A percentile compares a stretch with the other conserved stretches of the same genome.
Evolutionary conservation across 1,140 invertebrate genomes (phyloP).

Genomic region (Apis dorsata): DNA sequence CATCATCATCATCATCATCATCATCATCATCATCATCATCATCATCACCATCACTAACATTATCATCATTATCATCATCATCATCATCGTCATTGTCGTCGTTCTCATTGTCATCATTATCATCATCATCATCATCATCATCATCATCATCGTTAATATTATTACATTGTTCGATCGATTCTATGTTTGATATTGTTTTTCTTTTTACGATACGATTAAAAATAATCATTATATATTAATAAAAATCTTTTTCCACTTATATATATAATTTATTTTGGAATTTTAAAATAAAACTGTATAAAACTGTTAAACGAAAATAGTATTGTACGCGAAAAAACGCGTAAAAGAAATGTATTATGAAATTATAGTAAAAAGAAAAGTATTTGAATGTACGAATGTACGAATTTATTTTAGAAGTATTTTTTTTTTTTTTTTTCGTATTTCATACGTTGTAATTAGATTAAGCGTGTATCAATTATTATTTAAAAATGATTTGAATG

Average conservation of each 20-base stretch:
- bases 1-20: not conserved
- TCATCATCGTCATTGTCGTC: not conserved
- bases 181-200: not conserved
- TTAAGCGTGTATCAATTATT: not conserved
- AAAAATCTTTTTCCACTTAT: not conserved
- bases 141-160: not conserved
- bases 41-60: not conserved
- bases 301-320: not conserved
- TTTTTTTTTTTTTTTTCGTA: not conserved
- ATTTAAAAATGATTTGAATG: not conserved
- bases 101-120: not conserved
- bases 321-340: not conserved
- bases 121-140: not conserved
- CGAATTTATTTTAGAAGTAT: not conserved
- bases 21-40: too few species aligned
- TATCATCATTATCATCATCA: not conserved
- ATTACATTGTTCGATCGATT: not conserved
- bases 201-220: not conserved
- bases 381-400: too few species aligned
- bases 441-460: not conserved
- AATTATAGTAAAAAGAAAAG: too few species aligned
- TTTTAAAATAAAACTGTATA: not conserved
- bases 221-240: not conserved
- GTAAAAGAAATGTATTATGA: not conserved
- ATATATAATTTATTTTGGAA: not conserved